Evolutionary conservation across 1,140 invertebrate genomes (phyloP).

Genomic region (Heliconius nattereri): DNA sequence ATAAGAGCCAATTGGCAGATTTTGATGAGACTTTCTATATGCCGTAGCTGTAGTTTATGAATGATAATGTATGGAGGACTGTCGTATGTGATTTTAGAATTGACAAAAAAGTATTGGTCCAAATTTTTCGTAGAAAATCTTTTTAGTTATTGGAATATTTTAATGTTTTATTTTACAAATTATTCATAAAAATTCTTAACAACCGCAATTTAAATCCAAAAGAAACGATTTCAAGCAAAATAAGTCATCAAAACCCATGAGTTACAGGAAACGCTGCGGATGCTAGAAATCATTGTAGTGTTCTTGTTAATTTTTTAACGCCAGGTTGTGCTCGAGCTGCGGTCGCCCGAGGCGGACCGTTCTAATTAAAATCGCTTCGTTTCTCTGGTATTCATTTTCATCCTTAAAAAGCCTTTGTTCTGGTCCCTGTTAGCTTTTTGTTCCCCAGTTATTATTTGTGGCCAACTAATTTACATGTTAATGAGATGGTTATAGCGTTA

Average conservation of each 20-base stretch:
- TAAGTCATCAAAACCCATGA: constrained; percentile 9
- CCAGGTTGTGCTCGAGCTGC: constrained; percentile 48
- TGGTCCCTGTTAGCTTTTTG: constrained; percentile 58
- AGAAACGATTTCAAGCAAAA: neutral
- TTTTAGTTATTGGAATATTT: neutral
- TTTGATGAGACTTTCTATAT: constrained; percentile 16
- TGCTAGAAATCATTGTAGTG: constrained; percentile 51
- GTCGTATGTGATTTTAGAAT: neutral
- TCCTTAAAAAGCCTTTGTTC: constrained; percentile 75
- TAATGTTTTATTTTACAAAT: neutral
- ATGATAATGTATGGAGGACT: constrained; percentile 7
- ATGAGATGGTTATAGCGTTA: constrained; percentile 67
- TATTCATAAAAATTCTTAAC: neutral
- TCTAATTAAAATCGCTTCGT: constrained; percentile 78
- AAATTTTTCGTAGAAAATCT: neutral
- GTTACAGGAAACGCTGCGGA: constrained; percentile 14
- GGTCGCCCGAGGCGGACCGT: constrained; percentile 65
- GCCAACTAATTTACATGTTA: constrained; percentile 78
- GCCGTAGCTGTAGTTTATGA: neutral
- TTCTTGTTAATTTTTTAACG: constrained; percentile 65
- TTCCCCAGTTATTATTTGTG: constrained; percentile 64
- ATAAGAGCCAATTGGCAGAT: constrained; percentile 27
- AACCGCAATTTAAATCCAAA: neutral
- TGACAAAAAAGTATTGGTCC: neutral
- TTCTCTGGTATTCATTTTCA: constrained; percentile 74